Evolutionary conservation across 1,140 invertebrate species (phyloP).

Genomic region (Cecropterus lyciades): DNA sequence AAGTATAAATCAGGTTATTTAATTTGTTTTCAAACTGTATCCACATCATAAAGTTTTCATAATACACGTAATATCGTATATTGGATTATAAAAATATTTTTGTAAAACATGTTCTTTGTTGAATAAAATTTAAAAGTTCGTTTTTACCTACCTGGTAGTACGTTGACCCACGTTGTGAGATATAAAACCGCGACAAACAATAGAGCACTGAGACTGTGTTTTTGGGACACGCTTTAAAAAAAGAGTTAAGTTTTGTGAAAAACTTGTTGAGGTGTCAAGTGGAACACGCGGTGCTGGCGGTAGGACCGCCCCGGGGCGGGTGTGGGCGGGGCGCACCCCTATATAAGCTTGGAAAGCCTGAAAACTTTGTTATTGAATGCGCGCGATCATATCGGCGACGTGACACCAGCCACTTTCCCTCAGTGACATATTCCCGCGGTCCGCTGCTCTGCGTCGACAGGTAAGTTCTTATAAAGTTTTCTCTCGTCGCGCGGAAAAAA

Average conservation of each 20-base stretch:
- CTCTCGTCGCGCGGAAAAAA: conserved; percentile 44
- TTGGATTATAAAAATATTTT: too few species aligned
- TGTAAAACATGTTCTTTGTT: too few species aligned
- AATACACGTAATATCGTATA: too few species aligned
- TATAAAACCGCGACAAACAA: background rate
- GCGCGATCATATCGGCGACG: conserved; percentile 59
- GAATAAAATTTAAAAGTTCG: too few species aligned
- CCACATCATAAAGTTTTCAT: too few species aligned
- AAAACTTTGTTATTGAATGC: conserved; percentile 74
- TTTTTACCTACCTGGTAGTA: too few species aligned
- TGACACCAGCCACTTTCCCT: conserved; percentile 42
- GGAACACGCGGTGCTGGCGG: conserved; percentile 41
- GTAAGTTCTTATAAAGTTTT: conserved; percentile 59
- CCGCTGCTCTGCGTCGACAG: conserved; percentile 49
- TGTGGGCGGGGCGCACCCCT: conserved; percentile 68
- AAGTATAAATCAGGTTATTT: too few species aligned
- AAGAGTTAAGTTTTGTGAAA: conserved; percentile 34
- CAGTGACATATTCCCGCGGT: conserved; percentile 55
- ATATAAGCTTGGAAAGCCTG: conserved; percentile 72
- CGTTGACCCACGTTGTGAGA: background rate
- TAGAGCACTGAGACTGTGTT: conserved; percentile 6
- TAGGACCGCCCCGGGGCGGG: conserved; percentile 64
- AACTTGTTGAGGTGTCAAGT: conserved; percentile 50
- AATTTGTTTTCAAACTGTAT: too few species aligned
- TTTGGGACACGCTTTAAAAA: background rate